Conservation (phyloP, 2,888 invertebrate species). For the Diaperis boleti region DNA sequence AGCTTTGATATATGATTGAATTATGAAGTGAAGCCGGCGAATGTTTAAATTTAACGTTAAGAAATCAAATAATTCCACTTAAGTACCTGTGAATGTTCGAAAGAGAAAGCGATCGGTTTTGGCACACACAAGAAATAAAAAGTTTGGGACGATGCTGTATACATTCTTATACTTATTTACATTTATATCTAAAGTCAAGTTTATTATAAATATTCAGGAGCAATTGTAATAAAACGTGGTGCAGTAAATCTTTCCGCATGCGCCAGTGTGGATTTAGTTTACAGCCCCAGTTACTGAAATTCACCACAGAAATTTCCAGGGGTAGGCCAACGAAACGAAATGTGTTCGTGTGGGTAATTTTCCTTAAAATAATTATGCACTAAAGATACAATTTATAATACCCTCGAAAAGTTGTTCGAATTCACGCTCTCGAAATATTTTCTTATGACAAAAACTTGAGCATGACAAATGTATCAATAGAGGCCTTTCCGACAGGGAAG, state of each 20-base stretch:
- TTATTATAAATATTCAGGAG: conserved; percentile 44
- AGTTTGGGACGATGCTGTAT: conserved; percentile 31
- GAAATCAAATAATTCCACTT: conserved; percentile 17
- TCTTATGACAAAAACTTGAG: conserved; percentile 43
- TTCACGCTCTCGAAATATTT: conserved; percentile 25
- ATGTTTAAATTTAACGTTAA: conserved; percentile 20
- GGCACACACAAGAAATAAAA: conserved; percentile 26
- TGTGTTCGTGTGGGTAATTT: conserved; percentile 23
- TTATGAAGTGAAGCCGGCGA: conserved; percentile 7
- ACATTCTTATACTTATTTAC: conserved; percentile 40
- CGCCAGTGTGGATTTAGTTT: conserved; percentile 39
- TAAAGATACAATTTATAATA: conserved; percentile 23
- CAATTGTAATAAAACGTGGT: conserved; percentile 44
- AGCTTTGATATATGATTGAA: conserved; percentile 13
- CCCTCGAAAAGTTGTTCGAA: conserved; percentile 12
- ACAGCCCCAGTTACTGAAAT: conserved; percentile 34
- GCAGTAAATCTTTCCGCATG: conserved; percentile 42
- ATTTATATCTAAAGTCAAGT: conserved; percentile 42
- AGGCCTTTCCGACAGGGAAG: conserved; percentile 46
- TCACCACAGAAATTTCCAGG: conserved; percentile 27
- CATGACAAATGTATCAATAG: conserved; percentile 50
- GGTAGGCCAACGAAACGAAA: conserved; percentile 23
- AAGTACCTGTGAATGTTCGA: conserved; percentile 12
- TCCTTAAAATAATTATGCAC: conserved; percentile 32
- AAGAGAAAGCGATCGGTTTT: conserved; percentile 15